Evolutionary conservation across 2,113 vertebrate species (phyloP).

Genomic region (Gymnobelideus leadbeateri): DNA sequence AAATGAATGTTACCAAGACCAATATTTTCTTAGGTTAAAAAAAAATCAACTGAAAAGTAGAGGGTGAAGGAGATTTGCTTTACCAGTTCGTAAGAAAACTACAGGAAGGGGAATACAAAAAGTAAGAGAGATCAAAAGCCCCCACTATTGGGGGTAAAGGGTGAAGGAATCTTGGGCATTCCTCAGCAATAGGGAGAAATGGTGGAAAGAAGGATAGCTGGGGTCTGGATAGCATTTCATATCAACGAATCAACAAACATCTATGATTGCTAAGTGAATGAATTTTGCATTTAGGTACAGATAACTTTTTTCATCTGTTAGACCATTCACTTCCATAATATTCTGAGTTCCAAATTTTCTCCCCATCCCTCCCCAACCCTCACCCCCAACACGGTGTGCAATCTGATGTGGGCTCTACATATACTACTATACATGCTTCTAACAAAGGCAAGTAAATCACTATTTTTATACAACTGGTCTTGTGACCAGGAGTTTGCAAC

Average conservation of each 20-base stretch:
- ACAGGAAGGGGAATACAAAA: background rate
- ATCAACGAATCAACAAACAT: background rate
- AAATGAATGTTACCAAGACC: background rate
- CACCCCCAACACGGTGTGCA: too few species aligned
- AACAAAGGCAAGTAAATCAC: conserved; percentile 56
- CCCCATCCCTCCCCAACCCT: too few species aligned
- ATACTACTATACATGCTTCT: conserved; percentile 34
- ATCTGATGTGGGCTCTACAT: too few species aligned
- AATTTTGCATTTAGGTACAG: background rate
- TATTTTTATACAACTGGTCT: conserved; percentile 44
- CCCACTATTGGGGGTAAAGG: background rate
- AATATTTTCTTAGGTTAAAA: background rate
- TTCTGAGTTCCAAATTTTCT: too few species aligned
- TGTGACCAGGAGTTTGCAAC: conserved; percentile 47
- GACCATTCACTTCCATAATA: too few species aligned
- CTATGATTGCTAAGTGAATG: background rate
- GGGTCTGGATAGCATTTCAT: background rate
- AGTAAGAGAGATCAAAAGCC: background rate
- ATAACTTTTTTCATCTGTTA: conserved; percentile 8
- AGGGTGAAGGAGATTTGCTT: background rate
- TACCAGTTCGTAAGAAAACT: background rate
- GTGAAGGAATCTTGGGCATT: background rate
- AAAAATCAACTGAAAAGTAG: background rate
- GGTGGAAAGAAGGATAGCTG: background rate
- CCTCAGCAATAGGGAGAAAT: background rate